phyloP scores from a whole-genome alignment of 2,888 invertebrate genomes.

The Tetanocera ferruginea region DNA sequence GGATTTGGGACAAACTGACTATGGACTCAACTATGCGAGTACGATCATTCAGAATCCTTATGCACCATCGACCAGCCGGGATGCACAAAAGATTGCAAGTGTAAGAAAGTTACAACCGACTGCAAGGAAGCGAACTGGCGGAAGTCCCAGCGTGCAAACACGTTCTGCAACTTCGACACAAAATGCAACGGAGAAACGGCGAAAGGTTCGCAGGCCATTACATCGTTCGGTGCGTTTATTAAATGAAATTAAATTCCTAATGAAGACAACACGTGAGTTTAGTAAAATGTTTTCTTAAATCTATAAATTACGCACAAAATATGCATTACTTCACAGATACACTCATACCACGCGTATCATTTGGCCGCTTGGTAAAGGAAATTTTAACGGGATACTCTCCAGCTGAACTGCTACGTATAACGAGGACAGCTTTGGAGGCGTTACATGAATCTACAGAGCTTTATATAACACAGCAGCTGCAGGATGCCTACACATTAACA shows the following conservation, averaged over 20 bases:
- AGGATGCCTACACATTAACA: constrained; percentile 66
- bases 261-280: constrained; percentile 7
- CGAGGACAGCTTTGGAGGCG: constrained; percentile 65
- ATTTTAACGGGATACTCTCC: constrained; percentile 54
- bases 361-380: constrained; percentile 67
- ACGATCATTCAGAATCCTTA: not conserved
- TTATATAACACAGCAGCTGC: constrained; percentile 69
- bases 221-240: not conserved
- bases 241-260: constrained; percentile 6
- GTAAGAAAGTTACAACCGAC: not conserved
- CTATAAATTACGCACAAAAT: not conserved
- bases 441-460: constrained; percentile 71
- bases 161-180: not conserved
- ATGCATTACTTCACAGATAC: constrained; percentile 30
- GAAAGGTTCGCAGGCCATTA: not conserved
- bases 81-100: not conserved
- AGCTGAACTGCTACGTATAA: constrained; percentile 54
- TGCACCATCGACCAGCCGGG: constrained; percentile 1
- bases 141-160: not conserved
- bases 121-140: constrained; percentile 6
- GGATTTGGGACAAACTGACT: constrained; percentile 34
- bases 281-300: not conserved
- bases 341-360: constrained; percentile 67
- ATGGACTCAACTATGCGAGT: constrained; percentile 36
- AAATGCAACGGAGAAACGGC: not conserved